Base-by-base conservation (phyloP, 2,888 invertebrate species). In the Phaedon cochleariae region DNA sequence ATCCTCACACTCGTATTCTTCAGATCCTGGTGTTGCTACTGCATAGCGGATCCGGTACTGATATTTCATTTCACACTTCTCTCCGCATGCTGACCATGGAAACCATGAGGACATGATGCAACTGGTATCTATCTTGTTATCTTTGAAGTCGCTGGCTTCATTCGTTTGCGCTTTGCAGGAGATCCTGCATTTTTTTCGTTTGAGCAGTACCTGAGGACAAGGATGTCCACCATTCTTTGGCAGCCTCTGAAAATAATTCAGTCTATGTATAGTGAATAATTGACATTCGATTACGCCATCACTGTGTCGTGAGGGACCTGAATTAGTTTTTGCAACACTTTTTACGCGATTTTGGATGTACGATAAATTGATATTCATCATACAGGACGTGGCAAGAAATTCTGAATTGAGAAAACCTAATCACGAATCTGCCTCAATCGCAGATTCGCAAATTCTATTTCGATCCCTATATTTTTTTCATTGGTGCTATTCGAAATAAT, bases 71-170 rank as follows among this genome's bases (percentile, higher is more conserved):
- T 41, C 41, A n/a, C 41, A 41, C 4, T 41, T 41, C 4, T 41
- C 15, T 41, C 41, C 41, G 15, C 41, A 41, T 15, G n/a, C 41
- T n/a, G 41, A 41, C 41, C 41, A 41, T n/a, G 41, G 41, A n/a
- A 41, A 41, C 41, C 41, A 41, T n/a, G 41, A 41, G 6, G 41
- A 41, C 41, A 41, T 41, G 41, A 41, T n/a, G 41, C 41, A 41
- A 15, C 31, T 34, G 9, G 31, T 34, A 10, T 41, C 41, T n/a
- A 41, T 2, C 2, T 41, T 15, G 1, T 15, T 15, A 15, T 41
- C 41, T 15, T 41, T 15, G 15, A 15, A 10, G 15, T 10, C n/a
- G 4, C 15, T 41, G 41, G 41, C 15, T 41, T 41, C 15, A 15
- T 41, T 41, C n/a, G 3, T 7, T 26, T 26, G 4, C 26, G 7